Base-by-base conservation (phyloP, 2,113 vertebrate genomes). In the Gadus chalcogrammus region DNA sequence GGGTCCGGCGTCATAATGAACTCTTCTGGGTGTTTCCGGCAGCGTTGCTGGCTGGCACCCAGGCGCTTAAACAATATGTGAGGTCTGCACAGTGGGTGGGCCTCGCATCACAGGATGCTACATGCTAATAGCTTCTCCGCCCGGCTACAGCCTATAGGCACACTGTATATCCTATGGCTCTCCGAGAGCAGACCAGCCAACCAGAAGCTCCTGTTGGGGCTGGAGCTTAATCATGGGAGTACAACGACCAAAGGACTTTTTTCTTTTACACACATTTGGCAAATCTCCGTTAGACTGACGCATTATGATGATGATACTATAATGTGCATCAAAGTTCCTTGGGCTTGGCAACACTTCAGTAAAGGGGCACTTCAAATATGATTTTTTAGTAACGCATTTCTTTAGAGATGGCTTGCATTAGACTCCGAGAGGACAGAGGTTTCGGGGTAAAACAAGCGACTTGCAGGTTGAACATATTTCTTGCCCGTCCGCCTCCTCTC, bases 51-150 rank as follows among this genome's bases (percentile, higher is more conserved):
- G 82, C 82, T 78, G 68, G 3, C 75, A 78, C 77, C 80, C 83
- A 86, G 84, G 81, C 77, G 71, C 80, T 82, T 84, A 81, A 87
- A 85, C 70, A 77, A 20, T 62, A 78, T 85, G 75, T 76, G 76
- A 72, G 77, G 75, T 72, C 81, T 74, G 61, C 73, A 69, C 27
- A 56, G 80, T 90, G 89, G 83, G 89, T 89, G 89, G 89, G 82
- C 89, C 78, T 74, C 81, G 79, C 67, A 76, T 89, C 89, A 82
- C 79, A 65, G 76, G 76, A 76, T 80, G 77, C 42, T 48, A 48
- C 77, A 88, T 85, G 87, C 85, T 88, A 88, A 87, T 82, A 84
- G 83, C 72, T 81, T 81, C 8, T 48, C 42, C 42, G 15, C 55
- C 74, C 81, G 73, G 79, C 74, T 73, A 73, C 61, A 75, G 69